Conservation (phyloP, 2,113 vertebrate genomes). For the Gavialis gangeticus region DNA sequence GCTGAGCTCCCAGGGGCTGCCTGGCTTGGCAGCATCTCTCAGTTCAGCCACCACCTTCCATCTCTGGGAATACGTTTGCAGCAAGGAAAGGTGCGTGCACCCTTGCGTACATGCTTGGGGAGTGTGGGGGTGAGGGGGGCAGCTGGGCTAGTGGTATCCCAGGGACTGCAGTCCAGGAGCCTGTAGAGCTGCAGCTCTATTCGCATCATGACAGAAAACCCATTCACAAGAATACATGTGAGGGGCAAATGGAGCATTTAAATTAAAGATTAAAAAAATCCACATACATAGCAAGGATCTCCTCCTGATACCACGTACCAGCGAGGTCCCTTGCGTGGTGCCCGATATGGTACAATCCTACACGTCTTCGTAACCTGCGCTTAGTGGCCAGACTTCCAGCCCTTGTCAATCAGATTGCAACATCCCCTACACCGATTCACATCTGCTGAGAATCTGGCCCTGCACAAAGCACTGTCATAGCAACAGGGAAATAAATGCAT, state of each 20-base stretch:
- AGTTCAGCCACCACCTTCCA: neutral
- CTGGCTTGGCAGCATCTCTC: neutral
- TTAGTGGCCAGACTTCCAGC: neutral
- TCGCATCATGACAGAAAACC: neutral
- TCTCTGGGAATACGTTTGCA: neutral
- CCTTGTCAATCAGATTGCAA: neutral
- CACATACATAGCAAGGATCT: conserved; percentile 8
- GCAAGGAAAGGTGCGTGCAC: neutral
- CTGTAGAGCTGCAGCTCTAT: neutral
- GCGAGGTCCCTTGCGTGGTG: neutral
- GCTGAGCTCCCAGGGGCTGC: neutral
- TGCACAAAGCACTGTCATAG: neutral
- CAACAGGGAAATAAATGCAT: conserved; percentile 57
- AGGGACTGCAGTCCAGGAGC: neutral
- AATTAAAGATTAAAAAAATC: neutral
- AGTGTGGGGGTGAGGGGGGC: neutral
- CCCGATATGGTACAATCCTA: neutral
- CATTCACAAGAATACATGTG: neutral
- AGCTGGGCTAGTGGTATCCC: neutral
- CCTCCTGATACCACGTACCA: neutral
- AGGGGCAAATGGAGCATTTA: neutral
- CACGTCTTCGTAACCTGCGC: neutral
- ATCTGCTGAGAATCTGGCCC: neutral
- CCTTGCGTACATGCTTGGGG: neutral
- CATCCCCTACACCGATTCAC: neutral